A percentile compares a stretch with the other conserved stretches of the same genome.
Evolutionary conservation across 92 coral and sea anemone species (phyloP).

Genomic region (Meandrina meandrites): DNA sequence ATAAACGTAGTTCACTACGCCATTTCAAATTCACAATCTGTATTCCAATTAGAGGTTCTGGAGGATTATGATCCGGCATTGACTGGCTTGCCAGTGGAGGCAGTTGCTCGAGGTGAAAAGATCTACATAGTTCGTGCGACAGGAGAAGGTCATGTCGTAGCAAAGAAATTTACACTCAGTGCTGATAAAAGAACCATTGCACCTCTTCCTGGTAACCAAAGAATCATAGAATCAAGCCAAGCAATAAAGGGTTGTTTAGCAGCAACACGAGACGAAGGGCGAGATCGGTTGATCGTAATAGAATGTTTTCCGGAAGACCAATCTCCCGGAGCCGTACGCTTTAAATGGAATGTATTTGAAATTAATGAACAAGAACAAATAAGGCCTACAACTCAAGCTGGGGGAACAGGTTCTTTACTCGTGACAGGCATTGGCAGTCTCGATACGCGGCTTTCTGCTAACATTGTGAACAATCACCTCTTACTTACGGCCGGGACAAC

Average conservation of each 20-base stretch:
- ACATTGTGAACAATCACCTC: slow-evolving; percentile 18
- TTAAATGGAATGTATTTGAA: slow-evolving; percentile 9
- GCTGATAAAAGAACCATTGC: not conserved
- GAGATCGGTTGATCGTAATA: not conserved
- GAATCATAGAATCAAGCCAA: not conserved
- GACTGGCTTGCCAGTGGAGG: slow-evolving; percentile 9
- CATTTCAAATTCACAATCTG: not conserved
- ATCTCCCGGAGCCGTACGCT: not conserved
- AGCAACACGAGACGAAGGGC: not conserved
- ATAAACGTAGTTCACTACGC: slow-evolving; percentile 10
- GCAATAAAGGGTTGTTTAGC: not conserved
- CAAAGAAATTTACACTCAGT: not conserved
- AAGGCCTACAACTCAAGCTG: no score
- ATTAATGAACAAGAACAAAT: not conserved
- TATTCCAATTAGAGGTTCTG: not conserved
- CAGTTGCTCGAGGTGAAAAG: not conserved
- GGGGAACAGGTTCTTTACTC: not conserved
- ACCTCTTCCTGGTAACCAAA: not conserved
- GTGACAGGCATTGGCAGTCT: slow-evolving; percentile 18
- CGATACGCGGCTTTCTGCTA: slow-evolving; percentile 21
- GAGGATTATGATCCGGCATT: slow-evolving; percentile 6
- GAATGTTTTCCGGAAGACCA: not conserved
- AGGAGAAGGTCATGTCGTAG: not conserved
- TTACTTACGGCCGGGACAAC: slow-evolving; percentile 23
- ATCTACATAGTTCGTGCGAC: slow-evolving; percentile 15